Base-by-base conservation (phyloP, 1,140 invertebrate species). In the Brachionus manjavacas region DNA sequence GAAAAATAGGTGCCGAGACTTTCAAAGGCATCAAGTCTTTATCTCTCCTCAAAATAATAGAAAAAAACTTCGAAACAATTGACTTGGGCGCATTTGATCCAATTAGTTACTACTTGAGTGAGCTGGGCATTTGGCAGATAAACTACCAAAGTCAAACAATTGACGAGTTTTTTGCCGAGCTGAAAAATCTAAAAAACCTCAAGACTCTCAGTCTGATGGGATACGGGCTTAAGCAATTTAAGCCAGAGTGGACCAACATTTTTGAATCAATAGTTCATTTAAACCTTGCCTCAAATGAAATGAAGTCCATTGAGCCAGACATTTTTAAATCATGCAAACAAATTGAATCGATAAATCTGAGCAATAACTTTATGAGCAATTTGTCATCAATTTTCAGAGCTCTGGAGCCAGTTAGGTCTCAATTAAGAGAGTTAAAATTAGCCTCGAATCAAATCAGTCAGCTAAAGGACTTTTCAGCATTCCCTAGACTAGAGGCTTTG, bases 321-420 rank as follows among this genome's bases (percentile, higher is more conserved):
- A 60, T 64, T 4, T 81, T 81, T 20, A 20, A 41, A 25, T 64
- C 52, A 20, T 64, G 35, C 25, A 60, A 25, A 43, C 9, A 64
- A 23, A 25, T 81, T 20, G 31, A 43, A 12, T 64, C 52, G 12
- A 20, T 81, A 1, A 55, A 81, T 25, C 35, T 81, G 12, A 64
- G 16, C n/a, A 81, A 81, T 20, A 81, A 81, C 11, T 64, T 64
- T 60, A 64, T 81, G 6, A 64, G 7, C 31, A 64, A 64, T 81
- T 20, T 81, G 20, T 25, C 52, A 25, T 31, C 28, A 12, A 23
- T 81, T 12, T 66, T 81, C 16, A n/a, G 12, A 20, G 79, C 79
- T 1, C 9, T 81, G n/a, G 79, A 64, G 14, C 79, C 79, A 9
- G 41, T 81, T 1, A 8, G 4, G 6, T 11, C 25, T n/a, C 46